These are phyloP conservation scores for Drosophila tanythrix DNA, from an alignment of 2,888 invertebrate species.

Conservation along the genomic window DNA sequence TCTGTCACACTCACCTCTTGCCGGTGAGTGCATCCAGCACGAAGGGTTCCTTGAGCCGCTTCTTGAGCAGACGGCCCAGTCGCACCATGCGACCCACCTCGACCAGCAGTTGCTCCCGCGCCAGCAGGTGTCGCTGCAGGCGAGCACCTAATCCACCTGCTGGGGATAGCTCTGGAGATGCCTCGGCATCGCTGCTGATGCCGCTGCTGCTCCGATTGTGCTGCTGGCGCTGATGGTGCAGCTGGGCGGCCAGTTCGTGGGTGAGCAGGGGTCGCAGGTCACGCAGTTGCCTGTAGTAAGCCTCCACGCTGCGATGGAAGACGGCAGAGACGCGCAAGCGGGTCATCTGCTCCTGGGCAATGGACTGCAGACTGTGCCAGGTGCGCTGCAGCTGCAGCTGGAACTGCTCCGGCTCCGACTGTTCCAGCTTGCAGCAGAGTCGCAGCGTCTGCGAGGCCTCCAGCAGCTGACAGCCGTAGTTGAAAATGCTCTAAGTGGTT, in stretches of 20 bases:
- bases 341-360: conserved; percentile 91
- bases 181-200: conserved; percentile 70
- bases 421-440: conserved; percentile 89
- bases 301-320: conserved; percentile 89
- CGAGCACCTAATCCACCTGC: conserved; percentile 56
- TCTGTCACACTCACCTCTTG: conserved; percentile 76
- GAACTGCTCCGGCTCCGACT: conserved; percentile 86
- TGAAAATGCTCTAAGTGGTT: conserved; percentile 89
- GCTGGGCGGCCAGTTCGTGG: conserved; percentile 73
- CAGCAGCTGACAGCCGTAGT: conserved; percentile 92
- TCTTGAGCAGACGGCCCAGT: conserved; percentile 88
- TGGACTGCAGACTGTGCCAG: conserved; percentile 89
- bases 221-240: conserved; percentile 70
- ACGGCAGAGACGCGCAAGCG: conserved; percentile 90
- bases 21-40: conserved; percentile 82
- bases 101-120: conserved; percentile 88
- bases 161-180: conserved; percentile 52
- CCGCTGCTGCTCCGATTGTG: conserved; percentile 72
- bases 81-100: conserved; percentile 91
- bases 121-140: conserved; percentile 87
- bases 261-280: conserved; percentile 87
- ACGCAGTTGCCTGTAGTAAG: conserved; percentile 88
- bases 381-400: conserved; percentile 87
- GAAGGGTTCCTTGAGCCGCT: conserved; percentile 88
- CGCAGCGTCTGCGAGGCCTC: conserved; percentile 90